Conservation (phyloP, 2,113 vertebrate species). For the Okapia johnstoni region DNA sequence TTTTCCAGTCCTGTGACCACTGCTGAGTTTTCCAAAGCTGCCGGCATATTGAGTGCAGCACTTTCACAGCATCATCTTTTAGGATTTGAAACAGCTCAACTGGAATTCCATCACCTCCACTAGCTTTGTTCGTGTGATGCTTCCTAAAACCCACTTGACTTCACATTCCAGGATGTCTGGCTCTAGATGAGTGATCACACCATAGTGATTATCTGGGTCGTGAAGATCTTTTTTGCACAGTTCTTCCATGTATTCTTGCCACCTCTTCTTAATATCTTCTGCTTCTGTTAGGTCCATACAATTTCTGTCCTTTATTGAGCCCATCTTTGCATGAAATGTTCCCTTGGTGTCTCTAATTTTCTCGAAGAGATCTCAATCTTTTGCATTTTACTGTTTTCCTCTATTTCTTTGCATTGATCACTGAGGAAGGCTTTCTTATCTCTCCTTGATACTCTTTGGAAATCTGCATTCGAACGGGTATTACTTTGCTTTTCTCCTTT, state of each 20-base stretch:
- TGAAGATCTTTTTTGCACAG: neutral
- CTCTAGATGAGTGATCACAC: neutral
- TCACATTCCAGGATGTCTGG: neutral
- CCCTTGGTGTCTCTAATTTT: neutral
- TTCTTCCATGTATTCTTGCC: neutral
- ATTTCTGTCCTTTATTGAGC: neutral
- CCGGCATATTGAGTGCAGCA: neutral
- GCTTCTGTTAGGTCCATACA: neutral
- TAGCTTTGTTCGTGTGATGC: accelerated
- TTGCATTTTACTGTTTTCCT: neutral
- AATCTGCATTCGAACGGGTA: neutral
- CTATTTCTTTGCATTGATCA: neutral
- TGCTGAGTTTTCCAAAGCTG: neutral
- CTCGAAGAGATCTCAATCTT: neutral
- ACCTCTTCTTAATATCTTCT: neutral
- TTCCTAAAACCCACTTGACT: neutral
- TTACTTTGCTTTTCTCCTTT: neutral
- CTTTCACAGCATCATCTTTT: neutral
- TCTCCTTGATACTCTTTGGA: neutral
- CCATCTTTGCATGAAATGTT: neutral
- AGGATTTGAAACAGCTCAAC: neutral
- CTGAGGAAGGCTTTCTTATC: neutral
- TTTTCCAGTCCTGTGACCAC: neutral
- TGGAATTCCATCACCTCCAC: neutral
- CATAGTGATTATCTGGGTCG: neutral